Base-by-base conservation (phyloP, 2,113 vertebrate species). In the Ibidorhyncha struthersii region DNA sequence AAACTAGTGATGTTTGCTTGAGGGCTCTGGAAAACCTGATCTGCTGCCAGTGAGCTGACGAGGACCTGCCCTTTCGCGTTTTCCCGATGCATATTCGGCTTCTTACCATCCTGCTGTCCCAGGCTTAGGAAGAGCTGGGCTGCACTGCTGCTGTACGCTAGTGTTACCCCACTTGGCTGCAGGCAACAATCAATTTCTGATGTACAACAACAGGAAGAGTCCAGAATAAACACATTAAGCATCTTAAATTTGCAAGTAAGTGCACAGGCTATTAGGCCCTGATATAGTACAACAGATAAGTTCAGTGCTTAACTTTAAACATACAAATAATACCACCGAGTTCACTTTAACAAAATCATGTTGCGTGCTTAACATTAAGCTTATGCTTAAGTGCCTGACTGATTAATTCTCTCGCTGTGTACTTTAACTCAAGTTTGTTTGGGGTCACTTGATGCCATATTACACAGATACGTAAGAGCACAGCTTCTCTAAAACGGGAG, bases 271-370 rank as follows among this genome's bases (percentile, higher is more conserved):
- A 41, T 73, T 70, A 94, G 89, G 73, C 49, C 63, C 29, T 41
- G 82, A 83, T 77, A 62, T 0, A 92, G 30, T 26, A n/a, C 41
- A 70, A 55, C 55, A 95, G 87, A 58, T 79, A 94, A 96, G 49
- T 67, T 84, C 77, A 50, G 80, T 59, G 84, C 81, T 95, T 95
- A 62, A 93, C 70, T 91, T 86, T 62, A 77, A 96, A 52, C 81
- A 80, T 62, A 66, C 23, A 89, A 76, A 80, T 72, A 92, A 72
- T 53, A 56, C 30, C 78, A 76, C 70, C 59, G n/a, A 77, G 38
- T 77, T 85, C 15, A 55, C 29, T 72, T 61, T 26, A 82, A 82
- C 70, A 65, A 43, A 90, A 85, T 61, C 40, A 80, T 6, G 41
- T 43, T 80, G 29, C 55, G 38, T 66, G 66, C 58, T 90, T 78